Base-by-base conservation (phyloP, 1,140 invertebrate species). In the Mamestra configurata region DNA sequence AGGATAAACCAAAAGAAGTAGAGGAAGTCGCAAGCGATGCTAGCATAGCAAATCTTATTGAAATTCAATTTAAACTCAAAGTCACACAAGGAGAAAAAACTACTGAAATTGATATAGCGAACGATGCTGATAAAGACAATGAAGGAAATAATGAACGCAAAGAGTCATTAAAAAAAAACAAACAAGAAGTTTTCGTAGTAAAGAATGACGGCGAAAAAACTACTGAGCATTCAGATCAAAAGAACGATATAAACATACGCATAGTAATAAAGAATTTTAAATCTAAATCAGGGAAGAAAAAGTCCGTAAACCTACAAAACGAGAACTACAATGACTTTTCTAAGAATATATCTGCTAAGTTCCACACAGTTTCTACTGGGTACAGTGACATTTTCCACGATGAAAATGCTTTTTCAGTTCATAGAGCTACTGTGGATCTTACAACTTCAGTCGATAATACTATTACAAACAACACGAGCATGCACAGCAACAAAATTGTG, bases 61-160 rank as follows among this genome's bases (percentile, higher is more conserved):
- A 93, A 85, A 90, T 93, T 13, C 88, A 89, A 78, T 88, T 93
- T 31, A 89, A 87, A 57, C 70, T 91, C 7, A 90, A 90, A 82
- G 80, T 91, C 5, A 88, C 86, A 59, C 84, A 90, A 80, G 86
- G 82, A 5, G 88, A 91, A 43, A 89, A 86, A 82, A 82, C 73
- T 5, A 85, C 80, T 40, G 83, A 87, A 73, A 37, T 86, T 20
- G 83, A 86, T 73, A 77, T 88, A 22, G 77, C 75, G 11, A 87
- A 89, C 27, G 59, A 72, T 35, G 66, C 64, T 7, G 77, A 82
- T n/a, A 72, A 51, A 43, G 61, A 53, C 78, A 77, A 66, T 31
- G 10, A 73, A 43, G 66, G 49, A 0, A 70, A 70, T 5, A n/a
- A 11, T 1, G 20, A 5, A 8, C 40, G 24, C 20, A 77, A 59